Base-by-base conservation (phyloP, 2,888 invertebrate genomes). In the Cabera pusaria region DNA sequence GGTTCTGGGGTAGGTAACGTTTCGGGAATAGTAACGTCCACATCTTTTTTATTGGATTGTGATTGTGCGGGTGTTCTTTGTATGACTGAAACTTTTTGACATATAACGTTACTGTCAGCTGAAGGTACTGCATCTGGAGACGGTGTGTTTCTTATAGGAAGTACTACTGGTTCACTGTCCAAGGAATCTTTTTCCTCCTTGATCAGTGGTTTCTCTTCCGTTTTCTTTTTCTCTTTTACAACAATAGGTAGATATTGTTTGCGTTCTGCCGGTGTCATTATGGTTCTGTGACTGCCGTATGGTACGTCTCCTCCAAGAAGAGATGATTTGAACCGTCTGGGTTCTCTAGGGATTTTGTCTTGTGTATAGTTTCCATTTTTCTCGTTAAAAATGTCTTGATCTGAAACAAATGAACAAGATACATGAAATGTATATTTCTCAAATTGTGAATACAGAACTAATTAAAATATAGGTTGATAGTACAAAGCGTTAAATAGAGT, bases 241-340 rank as follows among this genome's bases (percentile, higher is more conserved):
- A 86, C 80, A n/a, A 80, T 79, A 6, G 93, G 92, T 14, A 92
- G 91, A 74, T 95, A 95, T 64, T 93, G 95, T 82, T 95, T 95
- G 49, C 95, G 91, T 78, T 95, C 95, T 8, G 95, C 95, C 63
- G 93, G 92, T 25, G 95, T 95, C n/a, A 95, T 85, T 1, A 96
- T 93, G 69, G 94, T 93, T 24, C 93, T 90, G 46, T 87, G 88
- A 59, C 94, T 94, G n/a, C 95, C 95, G 58, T 95, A 96, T 2
- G 95, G 95, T 22, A 94, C 91, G 61, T 95, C 94, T 8, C 95
- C 95, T 12, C 95, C 95, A 14, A 95, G 90, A 60, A 95, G 94
- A 8, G 95, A 95, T 9, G 95, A 95, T 47, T 94, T 93, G 67
- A 95, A 96, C 50, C 94, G 90, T 62, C 90, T 76, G 24, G 88